Evolutionary conservation across 2,888 invertebrate species (phyloP).

Genomic region (Pimpla rufipes): DNA sequence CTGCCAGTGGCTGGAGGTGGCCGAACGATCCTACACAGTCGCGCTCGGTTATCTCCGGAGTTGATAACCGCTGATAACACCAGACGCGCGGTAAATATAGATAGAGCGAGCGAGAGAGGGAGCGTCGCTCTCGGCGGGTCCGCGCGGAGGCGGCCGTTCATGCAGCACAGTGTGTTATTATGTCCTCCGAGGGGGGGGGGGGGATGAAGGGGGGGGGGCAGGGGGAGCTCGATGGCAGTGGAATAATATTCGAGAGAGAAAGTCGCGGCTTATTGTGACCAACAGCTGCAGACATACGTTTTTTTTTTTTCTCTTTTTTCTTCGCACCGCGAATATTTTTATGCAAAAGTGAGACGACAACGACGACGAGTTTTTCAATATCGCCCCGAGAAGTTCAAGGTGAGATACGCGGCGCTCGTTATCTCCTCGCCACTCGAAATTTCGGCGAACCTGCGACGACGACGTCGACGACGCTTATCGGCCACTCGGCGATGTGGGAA

Average conservation of each 20-base stretch:
- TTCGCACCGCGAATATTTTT: constrained; percentile 5
- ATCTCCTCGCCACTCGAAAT: constrained; percentile 53
- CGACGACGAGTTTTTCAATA: constrained; percentile 52
- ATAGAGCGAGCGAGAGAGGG: constrained; percentile 55
- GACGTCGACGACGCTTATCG: constrained; percentile 50
- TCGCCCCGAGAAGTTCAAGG: constrained; percentile 33
- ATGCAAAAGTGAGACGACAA: background rate
- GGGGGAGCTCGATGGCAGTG: constrained; percentile 14
- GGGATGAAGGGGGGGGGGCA: too few species aligned
- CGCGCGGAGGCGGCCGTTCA: constrained; percentile 53
- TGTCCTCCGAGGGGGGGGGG: too few species aligned
- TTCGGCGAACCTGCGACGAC: constrained; percentile 58
- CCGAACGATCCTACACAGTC: constrained; percentile 19
- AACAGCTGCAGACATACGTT: background rate
- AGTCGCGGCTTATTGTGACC: constrained; percentile 26
- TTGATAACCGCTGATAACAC: constrained; percentile 78
- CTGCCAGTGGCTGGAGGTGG: constrained; percentile 9
- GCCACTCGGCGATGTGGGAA: constrained; percentile 10
- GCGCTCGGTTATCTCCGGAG: constrained; percentile 70
- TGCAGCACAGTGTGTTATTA: constrained; percentile 32
- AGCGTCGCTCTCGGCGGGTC: constrained; percentile 48
- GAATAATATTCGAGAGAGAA: constrained; percentile 34
- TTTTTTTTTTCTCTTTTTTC: background rate
- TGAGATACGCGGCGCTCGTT: constrained; percentile 58
- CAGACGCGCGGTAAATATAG: constrained; percentile 76